A percentile compares a stretch with the other conserved stretches of the same genome.
These are phyloP conservation scores for Meloidogyne exigua DNA, from an alignment of 1,140 invertebrate species.

Conservation along the genomic window DNA sequence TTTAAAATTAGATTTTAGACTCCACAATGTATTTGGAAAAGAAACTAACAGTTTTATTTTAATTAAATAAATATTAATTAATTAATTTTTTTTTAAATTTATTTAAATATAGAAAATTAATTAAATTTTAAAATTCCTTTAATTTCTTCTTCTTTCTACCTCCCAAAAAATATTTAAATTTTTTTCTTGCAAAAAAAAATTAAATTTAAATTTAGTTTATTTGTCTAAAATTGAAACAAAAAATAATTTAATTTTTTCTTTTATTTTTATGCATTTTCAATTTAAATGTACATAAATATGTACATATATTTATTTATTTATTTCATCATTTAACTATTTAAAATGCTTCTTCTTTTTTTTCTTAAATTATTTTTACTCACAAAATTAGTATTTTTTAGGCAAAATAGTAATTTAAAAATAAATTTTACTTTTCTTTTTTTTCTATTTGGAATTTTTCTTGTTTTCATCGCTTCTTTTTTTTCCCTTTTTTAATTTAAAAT, in stretches of 20 bases:
- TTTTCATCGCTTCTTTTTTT: background rate
- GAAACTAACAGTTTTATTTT: background rate
- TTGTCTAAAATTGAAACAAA: background rate
- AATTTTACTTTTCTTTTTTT: background rate
- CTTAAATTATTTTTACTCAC: conserved; percentile 6
- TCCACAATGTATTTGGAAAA: conserved; percentile 42
- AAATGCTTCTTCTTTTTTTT: conserved; percentile 4
- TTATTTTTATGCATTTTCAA: background rate
- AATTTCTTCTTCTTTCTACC: too few species aligned
- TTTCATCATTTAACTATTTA: background rate
- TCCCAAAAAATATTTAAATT: too few species aligned
- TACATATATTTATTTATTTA: background rate
- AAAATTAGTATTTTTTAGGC: background rate
- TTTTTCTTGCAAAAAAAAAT: background rate
- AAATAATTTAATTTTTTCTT: background rate
- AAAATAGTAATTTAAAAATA: background rate
- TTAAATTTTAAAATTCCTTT: too few species aligned
- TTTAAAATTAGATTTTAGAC: conserved; percentile 39
- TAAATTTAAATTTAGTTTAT: background rate
- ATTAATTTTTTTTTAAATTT: too few species aligned
- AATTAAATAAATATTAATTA: too few species aligned
- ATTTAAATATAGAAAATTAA: too few species aligned
- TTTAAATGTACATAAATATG: background rate
- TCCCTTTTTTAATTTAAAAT: background rate
- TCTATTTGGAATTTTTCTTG: background rate